Conservation (phyloP, 2,113 vertebrate species). For the Aviceda subcristata region DNA sequence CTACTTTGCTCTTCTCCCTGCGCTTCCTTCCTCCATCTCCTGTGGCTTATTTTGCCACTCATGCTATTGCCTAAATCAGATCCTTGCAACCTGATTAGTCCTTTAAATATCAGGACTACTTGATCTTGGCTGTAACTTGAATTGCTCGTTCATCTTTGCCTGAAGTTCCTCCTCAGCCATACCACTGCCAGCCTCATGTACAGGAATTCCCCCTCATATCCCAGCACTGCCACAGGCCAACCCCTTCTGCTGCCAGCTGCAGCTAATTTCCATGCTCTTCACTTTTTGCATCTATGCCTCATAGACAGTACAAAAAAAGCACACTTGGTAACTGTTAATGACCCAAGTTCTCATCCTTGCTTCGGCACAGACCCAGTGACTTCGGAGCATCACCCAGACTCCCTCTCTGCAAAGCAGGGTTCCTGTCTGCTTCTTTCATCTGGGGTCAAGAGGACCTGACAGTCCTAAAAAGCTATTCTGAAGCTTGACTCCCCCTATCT, state of each 20-base stretch:
- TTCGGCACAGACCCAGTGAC: not conserved
- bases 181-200: not conserved
- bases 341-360: not conserved
- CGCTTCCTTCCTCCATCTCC: not conserved
- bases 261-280: not conserved
- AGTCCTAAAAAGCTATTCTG: not conserved
- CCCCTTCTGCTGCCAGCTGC: not conserved
- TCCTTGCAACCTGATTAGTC: not conserved
- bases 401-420: not conserved
- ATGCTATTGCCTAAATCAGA: not conserved
- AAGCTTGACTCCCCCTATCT: not conserved
- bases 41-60: not conserved
- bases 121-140: not conserved
- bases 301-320: not conserved
- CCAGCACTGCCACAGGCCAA: not conserved
- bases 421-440: not conserved
- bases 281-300: not conserved
- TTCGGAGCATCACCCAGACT: not conserved
- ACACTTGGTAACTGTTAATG: not conserved
- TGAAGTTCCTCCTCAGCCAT: not conserved
- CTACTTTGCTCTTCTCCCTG: not conserved
- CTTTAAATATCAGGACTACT: not conserved
- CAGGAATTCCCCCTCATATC: not conserved
- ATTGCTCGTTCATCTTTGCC: not conserved
- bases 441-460: not conserved